Percentiles rank a stretch among this genome's conserved stretches.
Evolutionary conservation across 2,797 vertebrate species (phyloP).

Genomic region (Molossus molossus): DNA sequence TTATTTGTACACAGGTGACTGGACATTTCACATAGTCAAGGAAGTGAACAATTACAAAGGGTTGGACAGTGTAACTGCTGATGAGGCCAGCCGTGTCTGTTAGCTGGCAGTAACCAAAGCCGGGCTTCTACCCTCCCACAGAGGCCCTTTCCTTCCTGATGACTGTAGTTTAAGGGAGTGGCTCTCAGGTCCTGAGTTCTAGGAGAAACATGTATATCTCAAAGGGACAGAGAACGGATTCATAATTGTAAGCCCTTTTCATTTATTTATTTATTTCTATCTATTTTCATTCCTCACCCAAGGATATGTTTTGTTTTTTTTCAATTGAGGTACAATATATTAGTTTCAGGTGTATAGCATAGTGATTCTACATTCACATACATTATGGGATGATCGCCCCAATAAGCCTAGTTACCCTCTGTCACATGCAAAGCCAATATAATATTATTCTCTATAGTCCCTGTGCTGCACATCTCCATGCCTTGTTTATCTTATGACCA

Average conservation of each 20-base stretch:
- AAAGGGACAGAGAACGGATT: neutral
- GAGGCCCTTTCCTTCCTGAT: neutral
- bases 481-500: no score
- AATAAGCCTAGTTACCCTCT: no score
- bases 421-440: no score
- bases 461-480: no score
- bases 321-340: no score
- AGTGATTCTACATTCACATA: no score
- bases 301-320: no score
- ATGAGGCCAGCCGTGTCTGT: neutral
- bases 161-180: neutral
- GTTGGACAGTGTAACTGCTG: neutral
- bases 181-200: neutral
- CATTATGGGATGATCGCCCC: no score
- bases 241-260: neutral
- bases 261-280: neutral
- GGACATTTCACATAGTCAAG: neutral
- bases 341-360: no score
- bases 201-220: neutral
- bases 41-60: constrained; percentile 2
- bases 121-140: neutral
- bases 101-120: neutral
- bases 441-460: no score
- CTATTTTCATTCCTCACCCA: no score
- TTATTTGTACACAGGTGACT: neutral